Conservation (phyloP, 2,888 invertebrate species). For the Cantharis flavilabris region DNA sequence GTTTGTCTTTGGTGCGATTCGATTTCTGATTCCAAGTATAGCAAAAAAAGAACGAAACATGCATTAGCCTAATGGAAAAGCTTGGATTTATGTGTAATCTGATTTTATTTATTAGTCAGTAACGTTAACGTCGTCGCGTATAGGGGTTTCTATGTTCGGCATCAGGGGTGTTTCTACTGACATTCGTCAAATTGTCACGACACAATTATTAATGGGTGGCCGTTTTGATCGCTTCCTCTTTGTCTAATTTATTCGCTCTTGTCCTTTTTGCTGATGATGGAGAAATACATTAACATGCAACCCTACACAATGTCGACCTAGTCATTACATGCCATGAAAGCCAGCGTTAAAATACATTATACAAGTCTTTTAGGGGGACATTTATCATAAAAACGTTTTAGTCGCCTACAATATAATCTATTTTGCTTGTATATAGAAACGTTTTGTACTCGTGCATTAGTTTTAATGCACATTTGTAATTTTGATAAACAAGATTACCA, state of each 20-base stretch:
- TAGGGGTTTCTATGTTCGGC: slow-evolving; percentile 35
- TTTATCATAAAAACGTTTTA: slow-evolving; percentile 45
- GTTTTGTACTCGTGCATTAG: not conserved
- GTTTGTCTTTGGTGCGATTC: not conserved
- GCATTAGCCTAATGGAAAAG: slow-evolving; percentile 31
- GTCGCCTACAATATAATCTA: slow-evolving; percentile 17
- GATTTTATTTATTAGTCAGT: slow-evolving; percentile 32
- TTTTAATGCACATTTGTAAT: slow-evolving; percentile 4
- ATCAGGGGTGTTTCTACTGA: slow-evolving; percentile 62
- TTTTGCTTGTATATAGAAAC: slow-evolving; percentile 14
- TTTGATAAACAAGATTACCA: not conserved
- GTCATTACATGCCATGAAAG: slow-evolving; percentile 54
- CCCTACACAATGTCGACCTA: slow-evolving; percentile 51
- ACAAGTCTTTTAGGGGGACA: slow-evolving; percentile 46
- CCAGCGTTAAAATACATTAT: slow-evolving; percentile 51
- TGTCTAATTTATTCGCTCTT: slow-evolving; percentile 30
- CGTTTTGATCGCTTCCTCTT: slow-evolving; percentile 42
- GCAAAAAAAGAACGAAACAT: slow-evolving; percentile 2
- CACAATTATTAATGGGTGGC: slow-evolving; percentile 52
- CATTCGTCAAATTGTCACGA: slow-evolving; percentile 54
- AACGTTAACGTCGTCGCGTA: slow-evolving; percentile 12
- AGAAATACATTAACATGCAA: slow-evolving; percentile 54
- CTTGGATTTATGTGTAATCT: slow-evolving; percentile 32
- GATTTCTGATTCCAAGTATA: not conserved
- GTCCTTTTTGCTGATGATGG: slow-evolving; percentile 47